These are phyloP conservation scores for Perizoma flavofasciatum DNA, from an alignment of 2,888 invertebrate species.

Conservation along the genomic window DNA sequence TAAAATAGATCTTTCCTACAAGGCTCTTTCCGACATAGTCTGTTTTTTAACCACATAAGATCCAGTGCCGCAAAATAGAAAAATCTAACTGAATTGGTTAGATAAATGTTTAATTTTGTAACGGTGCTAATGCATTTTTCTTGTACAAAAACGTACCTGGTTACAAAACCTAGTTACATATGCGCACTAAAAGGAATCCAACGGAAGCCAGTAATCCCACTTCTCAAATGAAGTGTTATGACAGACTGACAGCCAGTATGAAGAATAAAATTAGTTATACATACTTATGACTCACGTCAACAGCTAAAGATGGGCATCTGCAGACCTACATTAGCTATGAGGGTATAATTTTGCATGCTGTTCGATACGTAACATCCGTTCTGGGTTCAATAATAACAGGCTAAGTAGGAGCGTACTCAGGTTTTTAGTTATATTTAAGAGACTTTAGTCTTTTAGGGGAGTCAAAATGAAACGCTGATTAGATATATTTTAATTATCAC, in stretches of 20 bases:
- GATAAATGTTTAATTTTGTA: too few relatives aligned
- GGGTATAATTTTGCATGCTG: slow-evolving; percentile 59
- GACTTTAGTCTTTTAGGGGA: background rate
- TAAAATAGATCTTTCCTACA: too few relatives aligned
- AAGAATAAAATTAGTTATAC: slow-evolving; percentile 12
- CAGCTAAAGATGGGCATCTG: slow-evolving; percentile 22
- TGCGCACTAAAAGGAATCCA: too few relatives aligned
- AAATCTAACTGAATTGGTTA: too few relatives aligned
- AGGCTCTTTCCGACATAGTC: too few relatives aligned
- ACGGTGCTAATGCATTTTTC: too few relatives aligned
- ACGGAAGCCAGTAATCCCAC: background rate
- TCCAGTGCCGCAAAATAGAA: too few relatives aligned
- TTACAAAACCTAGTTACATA: too few relatives aligned
- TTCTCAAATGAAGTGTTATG: slow-evolving; percentile 17
- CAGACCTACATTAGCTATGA: slow-evolving; percentile 41
- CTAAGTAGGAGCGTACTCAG: slow-evolving; percentile 22
- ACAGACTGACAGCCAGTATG: slow-evolving; percentile 7
- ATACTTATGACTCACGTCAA: slow-evolving; percentile 10
- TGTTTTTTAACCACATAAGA: too few relatives aligned
- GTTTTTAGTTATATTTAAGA: background rate
- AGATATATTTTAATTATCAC: too few relatives aligned
- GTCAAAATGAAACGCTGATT: background rate
- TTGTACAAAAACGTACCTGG: too few relatives aligned
- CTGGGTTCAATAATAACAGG: slow-evolving; percentile 29
- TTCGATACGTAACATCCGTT: slow-evolving; percentile 53